Conservation (phyloP, 1,140 invertebrate genomes). For the silkworm (Bombyx mori) region ASM3026992v2 NC_085116.1:12564501-12565000, state of each 20-base stretch:
- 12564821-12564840: constrained; percentile 46
- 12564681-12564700: too few species aligned
- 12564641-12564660: too few species aligned
- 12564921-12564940: constrained; percentile 57
- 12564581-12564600: constrained; percentile 40
- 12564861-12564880: constrained; percentile 60
- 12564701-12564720: too few species aligned
- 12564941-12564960: constrained; percentile 71
- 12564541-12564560: constrained; percentile 60
- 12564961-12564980: constrained; percentile 75
- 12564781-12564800: too few species aligned
- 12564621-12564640: constrained; percentile 61
- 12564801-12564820: constrained; percentile 13
- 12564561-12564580: constrained; percentile 43
- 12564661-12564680: too few species aligned
- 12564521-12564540: constrained; percentile 38
- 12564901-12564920: constrained; percentile 43
- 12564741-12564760: constrained; percentile 6
- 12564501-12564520: constrained; percentile 42
- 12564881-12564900: constrained; percentile 62
- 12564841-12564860: constrained; percentile 16
- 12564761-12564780: too few species aligned
- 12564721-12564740: constrained; percentile 1
- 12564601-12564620: constrained; percentile 43
- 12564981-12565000: constrained; percentile 72